Conservation (phyloP, 1,140 invertebrate species). For the Drosophila chauvacae region DNA sequence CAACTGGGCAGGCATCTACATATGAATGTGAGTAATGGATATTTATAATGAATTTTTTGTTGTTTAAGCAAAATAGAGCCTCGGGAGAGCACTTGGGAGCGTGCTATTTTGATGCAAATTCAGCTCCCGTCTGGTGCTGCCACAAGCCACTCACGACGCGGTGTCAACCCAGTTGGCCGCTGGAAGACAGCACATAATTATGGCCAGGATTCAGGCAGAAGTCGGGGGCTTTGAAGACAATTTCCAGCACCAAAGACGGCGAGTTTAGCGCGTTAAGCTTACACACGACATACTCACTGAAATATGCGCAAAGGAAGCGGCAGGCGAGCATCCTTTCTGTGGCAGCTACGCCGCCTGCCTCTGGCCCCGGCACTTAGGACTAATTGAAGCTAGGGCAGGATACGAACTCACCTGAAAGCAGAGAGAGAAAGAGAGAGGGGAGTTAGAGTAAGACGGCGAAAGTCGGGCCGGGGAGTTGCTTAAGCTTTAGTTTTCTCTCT, state of each 20-base stretch:
- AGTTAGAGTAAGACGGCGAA: conserved; percentile 14
- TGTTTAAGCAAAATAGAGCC: neutral
- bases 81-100: conserved; percentile 1
- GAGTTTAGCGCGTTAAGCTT: conserved; percentile 13
- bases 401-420: conserved; percentile 69
- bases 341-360: conserved; percentile 17
- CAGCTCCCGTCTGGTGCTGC: conserved; percentile 1
- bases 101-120: conserved; percentile 34
- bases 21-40: conserved; percentile 64
- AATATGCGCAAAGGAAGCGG: conserved; percentile 3
- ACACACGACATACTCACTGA: conserved; percentile 24
- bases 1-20: neutral
- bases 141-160: conserved; percentile 27
- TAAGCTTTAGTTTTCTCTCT: conserved; percentile 38
- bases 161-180: conserved; percentile 39
- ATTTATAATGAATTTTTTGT: conserved; percentile 67
- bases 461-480: conserved; percentile 21
- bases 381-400: conserved; percentile 69
- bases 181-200: conserved; percentile 65
- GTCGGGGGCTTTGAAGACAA: conserved; percentile 25
- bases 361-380: conserved; percentile 69
- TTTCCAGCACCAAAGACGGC: conserved; percentile 26
- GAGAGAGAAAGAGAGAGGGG: conserved; percentile 11
- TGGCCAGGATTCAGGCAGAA: conserved; percentile 40
- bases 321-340: conserved; percentile 16